These are phyloP conservation scores for Sphenodon punctatus DNA, from an alignment of 2,797 vertebrate species.

Conservation along the genomic window DNA sequence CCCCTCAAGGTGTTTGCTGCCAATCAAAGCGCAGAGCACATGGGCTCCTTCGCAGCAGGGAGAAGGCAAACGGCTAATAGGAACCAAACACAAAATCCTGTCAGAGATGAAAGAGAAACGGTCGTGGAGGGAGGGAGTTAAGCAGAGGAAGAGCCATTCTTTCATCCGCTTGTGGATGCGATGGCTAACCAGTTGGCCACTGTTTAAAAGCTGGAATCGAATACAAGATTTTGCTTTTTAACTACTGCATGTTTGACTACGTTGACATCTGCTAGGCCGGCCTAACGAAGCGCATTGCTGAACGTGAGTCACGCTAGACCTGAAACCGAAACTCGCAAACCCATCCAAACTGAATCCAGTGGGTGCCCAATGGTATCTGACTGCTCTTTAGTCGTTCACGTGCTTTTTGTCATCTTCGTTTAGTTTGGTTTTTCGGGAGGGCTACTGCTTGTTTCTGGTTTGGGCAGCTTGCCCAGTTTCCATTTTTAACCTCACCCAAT, in stretches of 20 bases:
- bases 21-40: no score
- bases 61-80: not conserved
- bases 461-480: no score
- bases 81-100: not conserved
- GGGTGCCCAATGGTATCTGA: no score
- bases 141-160: not conserved
- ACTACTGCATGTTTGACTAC: not conserved
- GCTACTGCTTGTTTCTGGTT: no score
- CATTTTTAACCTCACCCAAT: no score
- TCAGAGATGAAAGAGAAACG: not conserved
- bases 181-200: no score
- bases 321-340: no score
- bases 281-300: not conserved
- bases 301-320: not conserved
- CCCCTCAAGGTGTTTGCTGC: not conserved
- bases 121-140: not conserved
- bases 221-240: not conserved
- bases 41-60: no score
- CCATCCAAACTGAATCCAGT: no score
- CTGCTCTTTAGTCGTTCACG: not conserved
- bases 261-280: not conserved
- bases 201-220: not conserved
- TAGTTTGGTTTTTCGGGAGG: no score
- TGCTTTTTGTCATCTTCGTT: no score
- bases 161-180: no score